Conservation (phyloP, 2,113 vertebrate genomes). For the Salvator merianae region DNA sequence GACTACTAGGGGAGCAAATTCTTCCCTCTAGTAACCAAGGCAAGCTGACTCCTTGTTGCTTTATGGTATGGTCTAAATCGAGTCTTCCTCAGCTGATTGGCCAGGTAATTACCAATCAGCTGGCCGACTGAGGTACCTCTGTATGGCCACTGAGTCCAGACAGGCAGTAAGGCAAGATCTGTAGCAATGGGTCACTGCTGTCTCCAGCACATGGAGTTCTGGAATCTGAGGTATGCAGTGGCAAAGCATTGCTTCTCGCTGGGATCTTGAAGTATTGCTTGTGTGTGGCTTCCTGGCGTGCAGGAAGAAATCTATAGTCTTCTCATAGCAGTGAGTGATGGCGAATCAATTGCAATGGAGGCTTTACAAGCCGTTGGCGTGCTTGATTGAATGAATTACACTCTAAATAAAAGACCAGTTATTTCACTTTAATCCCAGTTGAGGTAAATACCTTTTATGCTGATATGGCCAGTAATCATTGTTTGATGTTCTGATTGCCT, state of each 20-base stretch:
- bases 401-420: neutral
- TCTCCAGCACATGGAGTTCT: too few species aligned
- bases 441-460: slow-evolving; percentile 7
- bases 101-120: too few species aligned
- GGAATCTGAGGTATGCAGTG: too few species aligned
- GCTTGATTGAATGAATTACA: neutral
- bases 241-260: neutral
- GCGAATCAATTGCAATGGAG: neutral
- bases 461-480: neutral
- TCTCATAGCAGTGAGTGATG: slow-evolving; percentile 4
- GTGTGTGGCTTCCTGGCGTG: neutral
- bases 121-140: too few species aligned
- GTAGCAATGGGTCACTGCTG: too few species aligned
- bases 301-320: neutral
- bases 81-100: neutral
- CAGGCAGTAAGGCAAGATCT: neutral
- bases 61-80: neutral
- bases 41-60: neutral
- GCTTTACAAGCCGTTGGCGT: neutral
- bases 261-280: neutral
- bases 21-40: neutral
- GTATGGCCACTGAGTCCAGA: neutral
- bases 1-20: neutral
- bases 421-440: slow-evolving; percentile 3
- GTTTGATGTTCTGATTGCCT: slow-evolving; percentile 7